phyloP scores from a whole-genome alignment of 2,888 invertebrate genomes.

The Drosophila meridiana region DNA sequence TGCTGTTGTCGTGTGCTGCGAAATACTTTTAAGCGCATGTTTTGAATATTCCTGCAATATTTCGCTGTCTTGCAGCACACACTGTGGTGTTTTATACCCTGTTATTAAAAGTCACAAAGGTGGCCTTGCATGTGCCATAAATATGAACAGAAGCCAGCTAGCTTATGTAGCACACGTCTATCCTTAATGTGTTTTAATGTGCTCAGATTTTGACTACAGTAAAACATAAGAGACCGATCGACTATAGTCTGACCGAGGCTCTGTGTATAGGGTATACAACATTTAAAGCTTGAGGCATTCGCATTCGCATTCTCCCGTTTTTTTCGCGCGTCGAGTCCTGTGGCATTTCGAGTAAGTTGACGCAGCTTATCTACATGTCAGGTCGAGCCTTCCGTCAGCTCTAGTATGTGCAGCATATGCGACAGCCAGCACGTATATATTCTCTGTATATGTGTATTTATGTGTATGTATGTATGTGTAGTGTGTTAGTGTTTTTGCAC shows the following conservation, averaged over 20 bases:
- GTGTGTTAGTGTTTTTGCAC: slow-evolving; percentile 57
- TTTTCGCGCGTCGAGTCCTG: slow-evolving; percentile 16
- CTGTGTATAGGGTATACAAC: neutral
- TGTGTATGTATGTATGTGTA: slow-evolving; percentile 7
- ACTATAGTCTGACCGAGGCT: neutral
- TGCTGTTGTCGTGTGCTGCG: slow-evolving; percentile 56
- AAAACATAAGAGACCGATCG: neutral
- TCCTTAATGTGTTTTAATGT: neutral
- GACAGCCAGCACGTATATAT: slow-evolving; percentile 10
- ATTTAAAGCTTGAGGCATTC: neutral
- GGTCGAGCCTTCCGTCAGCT: slow-evolving; percentile 57
- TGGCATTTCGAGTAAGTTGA: slow-evolving; percentile 60
- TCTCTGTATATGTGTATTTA: neutral
- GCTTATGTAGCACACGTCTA: neutral
- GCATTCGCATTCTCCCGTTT: neutral
- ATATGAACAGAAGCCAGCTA: neutral
- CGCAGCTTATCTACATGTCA: slow-evolving; percentile 76
- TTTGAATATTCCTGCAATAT: slow-evolving; percentile 79
- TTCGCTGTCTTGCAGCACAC: slow-evolving; percentile 52
- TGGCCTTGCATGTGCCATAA: slow-evolving; percentile 1
- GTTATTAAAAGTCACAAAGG: neutral
- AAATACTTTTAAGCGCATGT: slow-evolving; percentile 77
- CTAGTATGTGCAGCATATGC: slow-evolving; percentile 17
- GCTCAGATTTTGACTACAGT: neutral
- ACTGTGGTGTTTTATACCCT: slow-evolving; percentile 33